phyloP scores from a whole-genome alignment of 2,113 vertebrate species.

The Tenebrosternarchus preto region DNA sequence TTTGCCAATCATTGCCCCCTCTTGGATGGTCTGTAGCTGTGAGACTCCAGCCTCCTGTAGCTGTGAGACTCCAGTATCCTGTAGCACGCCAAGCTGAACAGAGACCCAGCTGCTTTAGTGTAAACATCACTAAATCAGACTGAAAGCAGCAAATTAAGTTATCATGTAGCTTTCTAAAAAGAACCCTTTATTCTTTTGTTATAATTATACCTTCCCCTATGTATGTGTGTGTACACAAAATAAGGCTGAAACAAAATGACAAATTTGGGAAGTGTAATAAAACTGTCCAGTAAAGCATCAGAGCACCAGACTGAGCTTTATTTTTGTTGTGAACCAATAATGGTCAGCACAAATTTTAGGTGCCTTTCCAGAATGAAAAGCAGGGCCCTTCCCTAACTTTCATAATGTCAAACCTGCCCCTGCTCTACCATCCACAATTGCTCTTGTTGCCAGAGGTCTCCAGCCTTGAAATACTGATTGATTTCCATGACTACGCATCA shows the following conservation, averaged over 20 bases:
- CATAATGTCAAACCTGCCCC: too few species aligned
- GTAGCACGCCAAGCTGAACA: conserved; percentile 23
- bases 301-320: neutral
- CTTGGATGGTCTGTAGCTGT: conserved; percentile 49
- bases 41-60: conserved; percentile 20
- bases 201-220: conserved; percentile 26
- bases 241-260: conserved; percentile 31
- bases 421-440: too few species aligned
- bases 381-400: neutral
- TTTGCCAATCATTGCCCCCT: conserved; percentile 58
- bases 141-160: conserved; percentile 51
- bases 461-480: too few species aligned
- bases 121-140: conserved; percentile 53
- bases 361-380: neutral
- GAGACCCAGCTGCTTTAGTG: conserved; percentile 51
- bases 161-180: conserved; percentile 27
- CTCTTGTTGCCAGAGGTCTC: too few species aligned
- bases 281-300: too few species aligned
- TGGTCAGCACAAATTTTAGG: neutral
- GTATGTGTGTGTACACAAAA: conserved; percentile 20
- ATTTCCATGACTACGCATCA: neutral
- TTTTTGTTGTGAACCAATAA: conserved; percentile 1
- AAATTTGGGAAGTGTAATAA: conserved; percentile 17
- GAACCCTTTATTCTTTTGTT: conserved; percentile 45
- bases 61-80: conserved; percentile 24